These are phyloP conservation scores for Taenaris catops DNA, from an alignment of 2,888 invertebrate species.

Conservation along the genomic window DNA sequence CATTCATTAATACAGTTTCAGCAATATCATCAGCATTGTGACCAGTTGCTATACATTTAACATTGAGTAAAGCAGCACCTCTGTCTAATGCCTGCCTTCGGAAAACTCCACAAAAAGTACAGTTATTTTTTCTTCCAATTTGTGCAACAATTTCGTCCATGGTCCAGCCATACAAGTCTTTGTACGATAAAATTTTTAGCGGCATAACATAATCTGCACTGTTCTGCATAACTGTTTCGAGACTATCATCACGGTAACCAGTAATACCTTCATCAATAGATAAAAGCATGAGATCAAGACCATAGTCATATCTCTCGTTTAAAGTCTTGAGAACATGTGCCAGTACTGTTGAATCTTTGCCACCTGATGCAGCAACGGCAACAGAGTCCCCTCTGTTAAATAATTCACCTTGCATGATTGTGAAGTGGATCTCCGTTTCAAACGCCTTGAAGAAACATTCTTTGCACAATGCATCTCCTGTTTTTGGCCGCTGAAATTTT, in stretches of 20 bases:
- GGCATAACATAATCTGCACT: slow-evolving; percentile 96
- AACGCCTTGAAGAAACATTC: slow-evolving; percentile 96
- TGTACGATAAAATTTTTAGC: slow-evolving; percentile 96
- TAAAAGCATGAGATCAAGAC: slow-evolving; percentile 91
- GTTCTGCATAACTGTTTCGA: slow-evolving; percentile 97
- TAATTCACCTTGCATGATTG: slow-evolving; percentile 89
- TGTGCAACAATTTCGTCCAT: slow-evolving; percentile 98
- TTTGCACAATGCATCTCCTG: slow-evolving; percentile 94
- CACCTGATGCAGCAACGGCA: slow-evolving; percentile 96
- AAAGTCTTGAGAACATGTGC: slow-evolving; percentile 95
- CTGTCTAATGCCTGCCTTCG: slow-evolving; percentile 97
- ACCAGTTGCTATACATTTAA: slow-evolving; percentile 97
- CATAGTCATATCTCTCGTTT: slow-evolving; percentile 94
- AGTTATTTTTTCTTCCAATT: slow-evolving; percentile 95
- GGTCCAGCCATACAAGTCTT: slow-evolving; percentile 99
- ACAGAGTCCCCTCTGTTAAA: slow-evolving; percentile 92
- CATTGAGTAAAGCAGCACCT: slow-evolving; percentile 93
- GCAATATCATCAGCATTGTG: slow-evolving; percentile 99
- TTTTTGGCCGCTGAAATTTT: slow-evolving; percentile 88
- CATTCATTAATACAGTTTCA: slow-evolving; percentile 98
- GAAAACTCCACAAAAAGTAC: slow-evolving; percentile 97
- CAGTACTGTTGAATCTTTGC: slow-evolving; percentile 98
- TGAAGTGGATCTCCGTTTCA: slow-evolving; percentile 96
- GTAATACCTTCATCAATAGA: slow-evolving; percentile 99
- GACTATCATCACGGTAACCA: slow-evolving; percentile 96